Conservation (phyloP, 2,113 vertebrate genomes). For the Nematolebias whitei region DNA sequence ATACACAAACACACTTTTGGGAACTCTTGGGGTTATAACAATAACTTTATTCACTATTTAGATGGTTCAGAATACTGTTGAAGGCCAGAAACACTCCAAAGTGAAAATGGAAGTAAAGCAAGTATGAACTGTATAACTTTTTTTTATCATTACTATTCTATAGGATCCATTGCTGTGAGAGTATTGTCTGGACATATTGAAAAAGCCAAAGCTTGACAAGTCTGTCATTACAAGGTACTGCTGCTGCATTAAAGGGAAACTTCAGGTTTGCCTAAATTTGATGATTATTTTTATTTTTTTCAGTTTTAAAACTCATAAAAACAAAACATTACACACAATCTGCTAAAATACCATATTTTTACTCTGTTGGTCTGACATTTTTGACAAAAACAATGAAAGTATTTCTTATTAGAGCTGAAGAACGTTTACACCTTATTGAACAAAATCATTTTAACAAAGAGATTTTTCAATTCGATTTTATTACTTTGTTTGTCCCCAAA, state of each 20-base stretch:
- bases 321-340: neutral
- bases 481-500: too few species aligned
- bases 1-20: conserved; percentile 17
- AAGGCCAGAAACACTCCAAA: conserved; percentile 8
- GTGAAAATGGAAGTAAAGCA: conserved; percentile 8
- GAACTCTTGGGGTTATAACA: conserved; percentile 13
- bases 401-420: neutral
- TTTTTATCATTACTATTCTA: neutral
- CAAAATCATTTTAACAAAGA: neutral
- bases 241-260: neutral
- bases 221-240: neutral
- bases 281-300: too few species aligned
- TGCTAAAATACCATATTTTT: neutral
- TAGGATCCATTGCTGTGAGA: neutral
- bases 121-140: neutral
- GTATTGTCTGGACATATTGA: neutral
- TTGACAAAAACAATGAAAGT: neutral
- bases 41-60: conserved; percentile 41
- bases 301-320: conserved; percentile 10
- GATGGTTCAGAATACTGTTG: conserved; percentile 7
- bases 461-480: too few species aligned
- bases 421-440: neutral
- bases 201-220: neutral
- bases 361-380: neutral
- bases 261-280: neutral